Evolutionary conservation across 2,113 vertebrate genomes (phyloP).

Genomic region (Columba janthina): DNA sequence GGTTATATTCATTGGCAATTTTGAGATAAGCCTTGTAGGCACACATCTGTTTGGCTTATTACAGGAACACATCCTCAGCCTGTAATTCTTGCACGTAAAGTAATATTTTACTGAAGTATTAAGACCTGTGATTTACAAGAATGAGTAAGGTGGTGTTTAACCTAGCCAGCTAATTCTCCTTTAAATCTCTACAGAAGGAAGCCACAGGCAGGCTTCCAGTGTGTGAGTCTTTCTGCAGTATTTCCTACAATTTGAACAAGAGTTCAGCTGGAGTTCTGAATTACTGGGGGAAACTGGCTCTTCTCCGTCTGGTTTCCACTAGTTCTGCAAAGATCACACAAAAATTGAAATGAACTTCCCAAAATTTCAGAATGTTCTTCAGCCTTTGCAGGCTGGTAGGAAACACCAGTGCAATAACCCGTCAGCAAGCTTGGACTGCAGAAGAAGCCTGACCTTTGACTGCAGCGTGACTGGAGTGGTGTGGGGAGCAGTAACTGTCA

Average conservation of each 20-base stretch:
- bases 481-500: background rate
- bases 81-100: slow-evolving; percentile 1
- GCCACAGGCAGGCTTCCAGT: background rate
- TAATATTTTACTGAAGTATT: background rate
- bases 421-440: background rate
- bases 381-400: background rate
- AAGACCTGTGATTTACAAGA: slow-evolving; percentile 21
- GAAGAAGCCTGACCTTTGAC: background rate
- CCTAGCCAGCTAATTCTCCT: slow-evolving; percentile 12
- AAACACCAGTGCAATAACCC: background rate
- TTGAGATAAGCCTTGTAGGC: background rate
- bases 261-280: background rate
- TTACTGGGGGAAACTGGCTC: background rate
- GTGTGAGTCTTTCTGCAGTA: background rate
- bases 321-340: background rate
- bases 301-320: background rate
- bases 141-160: background rate
- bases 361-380: background rate
- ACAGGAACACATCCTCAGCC: background rate
- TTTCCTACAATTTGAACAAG: background rate
- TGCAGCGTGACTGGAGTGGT: background rate
- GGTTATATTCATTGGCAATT: background rate
- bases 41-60: background rate
- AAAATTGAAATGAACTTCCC: background rate
- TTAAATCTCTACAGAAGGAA: slow-evolving; percentile 25